Base-by-base conservation (phyloP, 2,888 invertebrate species). In the Spilosoma lubricipeda region DNA sequence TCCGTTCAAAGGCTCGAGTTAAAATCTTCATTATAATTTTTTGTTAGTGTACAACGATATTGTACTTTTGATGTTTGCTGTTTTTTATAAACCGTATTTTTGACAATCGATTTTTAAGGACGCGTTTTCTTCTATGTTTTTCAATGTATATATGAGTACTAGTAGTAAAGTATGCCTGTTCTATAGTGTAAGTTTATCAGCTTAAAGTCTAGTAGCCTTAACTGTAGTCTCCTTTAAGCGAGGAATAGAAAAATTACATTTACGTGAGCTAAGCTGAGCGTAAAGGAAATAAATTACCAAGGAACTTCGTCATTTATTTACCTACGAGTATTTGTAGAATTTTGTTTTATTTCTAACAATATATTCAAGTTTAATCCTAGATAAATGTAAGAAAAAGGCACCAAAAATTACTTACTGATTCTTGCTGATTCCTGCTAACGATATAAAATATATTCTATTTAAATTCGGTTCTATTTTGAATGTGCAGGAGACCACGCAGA, bases 1-100 rank as follows among this genome's bases (percentile, higher is more conserved):
- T 59, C 48, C 71, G 18, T 72, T 65, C 42, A 67, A 66, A 63
- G 42, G 42, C 73, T 48, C 59, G 67, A 66, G 75, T 78, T 74
- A 78, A 80, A 80, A 74, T 80, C 74, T 70, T 82, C 82, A 82
- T 84, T 73, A 77, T 59, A 76, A 71, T 76, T n/a, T 82, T 74
- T 68, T 73, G 73, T 79, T 79, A 82, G 73, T 82, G 70, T 75
- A 75, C 70, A 52, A 45, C 30, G 71, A 63, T 71, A 70, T 83
- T 79, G 68, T 67, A 64, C 80, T 73, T 75, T 67, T 39, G 42
- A 81, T 59, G 30, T 64, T 68, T 70, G 36, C 66, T 65, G 72
- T 70, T 75, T 11, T 56, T 67, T 80, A 18, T 11, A 42, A 30
- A 8, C 18, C 15, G 3, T n/a, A 13, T 66, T 74, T 68, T 52